These are phyloP conservation scores for Drymodes brunneopygia DNA, from an alignment of 2,113 vertebrate genomes.

Conservation along the genomic window DNA sequence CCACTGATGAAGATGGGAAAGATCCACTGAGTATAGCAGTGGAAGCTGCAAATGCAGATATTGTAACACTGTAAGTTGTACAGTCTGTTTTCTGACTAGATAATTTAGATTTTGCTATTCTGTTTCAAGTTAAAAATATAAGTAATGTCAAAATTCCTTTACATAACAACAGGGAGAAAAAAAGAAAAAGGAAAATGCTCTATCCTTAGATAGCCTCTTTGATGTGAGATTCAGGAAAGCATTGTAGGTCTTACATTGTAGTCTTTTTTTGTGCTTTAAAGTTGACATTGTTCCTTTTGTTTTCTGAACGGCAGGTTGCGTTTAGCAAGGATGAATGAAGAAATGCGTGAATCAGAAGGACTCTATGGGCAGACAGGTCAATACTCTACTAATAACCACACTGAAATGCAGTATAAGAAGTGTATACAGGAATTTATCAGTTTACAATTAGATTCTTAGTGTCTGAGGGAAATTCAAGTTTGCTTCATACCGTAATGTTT, in stretches of 20 bases:
- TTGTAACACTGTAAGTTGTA: conserved; percentile 91
- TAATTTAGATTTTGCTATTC: background rate
- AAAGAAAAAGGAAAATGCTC: background rate
- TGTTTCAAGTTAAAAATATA: background rate
- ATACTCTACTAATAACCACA: conserved; percentile 90
- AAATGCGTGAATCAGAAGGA: conserved; percentile 98
- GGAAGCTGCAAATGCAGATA: conserved; percentile 96
- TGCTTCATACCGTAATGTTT: conserved; percentile 10
- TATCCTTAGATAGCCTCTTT: background rate
- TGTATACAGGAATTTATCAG: conserved; percentile 97
- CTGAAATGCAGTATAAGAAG: conserved; percentile 95
- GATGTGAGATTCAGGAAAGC: background rate
- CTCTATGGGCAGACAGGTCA: conserved; percentile 97
- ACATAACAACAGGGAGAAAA: background rate
- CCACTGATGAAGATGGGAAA: conserved; percentile 90
- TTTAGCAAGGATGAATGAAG: conserved; percentile 98
- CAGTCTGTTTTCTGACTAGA: background rate
- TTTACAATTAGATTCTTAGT: conserved; percentile 86
- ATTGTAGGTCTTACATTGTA: background rate
- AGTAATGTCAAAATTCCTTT: background rate
- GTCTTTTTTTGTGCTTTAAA: background rate
- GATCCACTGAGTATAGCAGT: conserved; percentile 91
- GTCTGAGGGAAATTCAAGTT: background rate
- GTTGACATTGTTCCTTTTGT: background rate
- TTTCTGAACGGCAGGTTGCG: conserved; percentile 79